Evolutionary conservation across 1,140 invertebrate species (phyloP).

Genomic region (Cydia fagiglandana): DNA sequence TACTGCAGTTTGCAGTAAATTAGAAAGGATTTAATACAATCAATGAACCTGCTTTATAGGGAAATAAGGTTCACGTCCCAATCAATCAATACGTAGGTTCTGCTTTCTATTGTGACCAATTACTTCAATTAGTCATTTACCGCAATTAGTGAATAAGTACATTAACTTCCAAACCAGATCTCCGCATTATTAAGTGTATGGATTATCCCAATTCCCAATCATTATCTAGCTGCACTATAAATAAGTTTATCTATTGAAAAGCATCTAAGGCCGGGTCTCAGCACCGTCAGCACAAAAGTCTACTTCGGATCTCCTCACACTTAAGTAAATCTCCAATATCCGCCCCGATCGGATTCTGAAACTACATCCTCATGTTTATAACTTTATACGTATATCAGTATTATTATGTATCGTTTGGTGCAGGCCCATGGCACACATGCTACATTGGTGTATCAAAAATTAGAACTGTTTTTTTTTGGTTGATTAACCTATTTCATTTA

Average conservation of each 20-base stretch:
- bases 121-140: no score
- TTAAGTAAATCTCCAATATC: conserved; percentile 72
- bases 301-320: conserved; percentile 59
- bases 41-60: no score
- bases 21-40: no score
- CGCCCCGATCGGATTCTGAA: conserved; percentile 52
- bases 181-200: background rate
- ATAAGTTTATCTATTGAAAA: conserved; percentile 21
- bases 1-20: no score
- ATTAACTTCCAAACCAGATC: background rate
- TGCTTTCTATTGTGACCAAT: no score
- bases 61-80: no score
- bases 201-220: background rate
- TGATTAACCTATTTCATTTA: no score
- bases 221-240: background rate
- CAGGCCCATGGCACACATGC: background rate
- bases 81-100: no score
- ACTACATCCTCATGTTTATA: conserved; percentile 32
- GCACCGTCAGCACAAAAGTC: conserved; percentile 55
- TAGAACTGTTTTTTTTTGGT: no score
- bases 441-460: background rate
- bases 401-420: conserved; percentile 13
- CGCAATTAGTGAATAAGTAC: no score
- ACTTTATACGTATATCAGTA: conserved; percentile 2
- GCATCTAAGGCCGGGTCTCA: conserved; percentile 42